A percentile compares a stretch with the other conserved stretches of the same genome.
Evolutionary conservation across 2,888 invertebrate species (phyloP).

Genomic region (Mellilla xanthometata): DNA sequence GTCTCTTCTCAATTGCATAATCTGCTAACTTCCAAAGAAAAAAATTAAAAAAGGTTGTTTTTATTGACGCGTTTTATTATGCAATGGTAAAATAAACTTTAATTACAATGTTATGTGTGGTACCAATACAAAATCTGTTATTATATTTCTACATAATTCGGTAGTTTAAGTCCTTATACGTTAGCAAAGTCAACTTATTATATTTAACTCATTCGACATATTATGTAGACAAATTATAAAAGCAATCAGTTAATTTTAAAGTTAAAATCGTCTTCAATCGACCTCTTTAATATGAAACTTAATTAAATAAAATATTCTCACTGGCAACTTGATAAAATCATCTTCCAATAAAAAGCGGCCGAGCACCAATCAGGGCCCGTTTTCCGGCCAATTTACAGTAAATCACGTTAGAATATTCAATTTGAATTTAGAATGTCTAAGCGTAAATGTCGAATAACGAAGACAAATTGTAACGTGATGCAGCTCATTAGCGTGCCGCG

Average conservation of each 20-base stretch:
- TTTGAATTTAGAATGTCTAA: constrained; percentile 55
- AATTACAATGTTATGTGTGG: too few species aligned
- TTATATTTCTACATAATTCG: too few species aligned
- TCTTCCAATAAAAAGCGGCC: constrained; percentile 20
- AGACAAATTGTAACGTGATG: constrained; percentile 64
- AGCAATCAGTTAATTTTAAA: background rate
- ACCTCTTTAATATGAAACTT: constrained; percentile 2
- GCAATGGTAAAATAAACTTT: too few species aligned
- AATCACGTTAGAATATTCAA: constrained; percentile 59
- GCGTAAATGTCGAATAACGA: constrained; percentile 59
- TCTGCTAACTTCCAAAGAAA: too few species aligned
- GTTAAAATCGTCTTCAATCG: background rate
- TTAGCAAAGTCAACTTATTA: too few species aligned
- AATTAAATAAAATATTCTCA: constrained; percentile 28
- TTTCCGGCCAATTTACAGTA: constrained; percentile 51
- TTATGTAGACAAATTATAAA: background rate
- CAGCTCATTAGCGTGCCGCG: constrained; percentile 61
- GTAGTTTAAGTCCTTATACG: too few species aligned
- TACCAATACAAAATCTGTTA: too few species aligned
- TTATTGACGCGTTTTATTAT: too few species aligned
- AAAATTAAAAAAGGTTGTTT: too few species aligned
- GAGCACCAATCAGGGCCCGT: constrained; percentile 25
- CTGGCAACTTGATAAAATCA: constrained; percentile 25
- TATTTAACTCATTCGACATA: too few species aligned
- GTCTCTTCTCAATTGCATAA: too few species aligned